Conservation (phyloP, 2,113 vertebrate species). For the Vireo altiloquus region DNA sequence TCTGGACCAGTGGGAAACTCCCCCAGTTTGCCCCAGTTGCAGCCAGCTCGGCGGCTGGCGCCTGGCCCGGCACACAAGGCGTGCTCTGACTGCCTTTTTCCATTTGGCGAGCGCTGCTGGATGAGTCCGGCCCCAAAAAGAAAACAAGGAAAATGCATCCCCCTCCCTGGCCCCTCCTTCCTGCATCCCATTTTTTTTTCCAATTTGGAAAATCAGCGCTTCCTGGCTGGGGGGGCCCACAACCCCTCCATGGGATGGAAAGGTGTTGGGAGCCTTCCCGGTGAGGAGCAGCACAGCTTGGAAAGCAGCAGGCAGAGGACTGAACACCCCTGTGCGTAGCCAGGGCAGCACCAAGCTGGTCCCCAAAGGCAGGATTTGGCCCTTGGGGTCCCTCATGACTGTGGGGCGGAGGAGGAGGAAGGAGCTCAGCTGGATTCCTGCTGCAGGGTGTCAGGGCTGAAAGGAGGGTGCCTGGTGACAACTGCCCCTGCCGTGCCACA, state of each 20-base stretch:
- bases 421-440: neutral
- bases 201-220: constrained; percentile 23
- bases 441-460: neutral
- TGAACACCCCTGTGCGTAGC: accelerated
- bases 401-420: neutral
- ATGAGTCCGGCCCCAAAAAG: neutral
- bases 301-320: neutral
- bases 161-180: neutral
- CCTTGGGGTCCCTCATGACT: neutral
- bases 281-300: neutral
- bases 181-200: neutral
- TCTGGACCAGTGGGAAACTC: neutral
- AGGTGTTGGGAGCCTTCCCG: neutral
- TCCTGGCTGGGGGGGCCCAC: neutral
- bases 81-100: constrained; percentile 47
- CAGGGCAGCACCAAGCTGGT: neutral
- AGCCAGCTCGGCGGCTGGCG: neutral
- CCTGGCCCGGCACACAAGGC: neutral
- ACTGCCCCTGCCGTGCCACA: neutral
- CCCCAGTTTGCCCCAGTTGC: constrained; percentile 1
- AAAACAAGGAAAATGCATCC: constrained; percentile 42
- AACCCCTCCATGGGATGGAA: neutral
- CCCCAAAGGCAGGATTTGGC: neutral
- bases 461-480: neutral
- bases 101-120: neutral